Conservation (phyloP, 2,797 vertebrate species). For the Coregonus ussuriensis region DNA sequence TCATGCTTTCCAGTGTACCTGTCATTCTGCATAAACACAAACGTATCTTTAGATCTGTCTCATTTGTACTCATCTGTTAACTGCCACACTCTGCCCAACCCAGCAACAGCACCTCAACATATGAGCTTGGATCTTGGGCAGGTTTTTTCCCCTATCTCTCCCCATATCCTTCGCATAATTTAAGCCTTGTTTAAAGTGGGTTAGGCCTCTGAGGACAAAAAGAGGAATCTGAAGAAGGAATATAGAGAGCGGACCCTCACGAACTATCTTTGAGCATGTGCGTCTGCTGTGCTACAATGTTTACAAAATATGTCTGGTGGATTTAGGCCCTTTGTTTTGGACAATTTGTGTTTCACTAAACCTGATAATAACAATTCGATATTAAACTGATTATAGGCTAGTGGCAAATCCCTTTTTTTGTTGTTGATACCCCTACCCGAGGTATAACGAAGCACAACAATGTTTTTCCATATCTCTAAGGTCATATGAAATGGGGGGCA, state of each 20-base stretch:
- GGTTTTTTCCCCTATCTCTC: too few species aligned
- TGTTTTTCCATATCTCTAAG: too few species aligned
- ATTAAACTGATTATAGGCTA: conserved; percentile 3
- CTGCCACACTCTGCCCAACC: neutral
- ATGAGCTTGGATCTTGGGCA: neutral
- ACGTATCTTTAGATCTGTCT: neutral
- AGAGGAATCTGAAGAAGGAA: neutral
- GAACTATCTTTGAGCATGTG: neutral
- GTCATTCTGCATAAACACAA: neutral
- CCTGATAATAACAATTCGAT: neutral
- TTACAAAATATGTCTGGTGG: neutral
- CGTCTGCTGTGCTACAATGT: neutral
- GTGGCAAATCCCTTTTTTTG: too few species aligned
- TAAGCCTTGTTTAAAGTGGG: conserved; percentile 12
- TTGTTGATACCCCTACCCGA: too few species aligned
- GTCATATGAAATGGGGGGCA: too few species aligned
- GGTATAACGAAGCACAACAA: too few species aligned
- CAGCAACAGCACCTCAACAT: neutral
- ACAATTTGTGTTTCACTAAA: neutral
- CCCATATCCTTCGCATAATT: conserved; percentile 6
- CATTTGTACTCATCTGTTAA: conserved; percentile 3
- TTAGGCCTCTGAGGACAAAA: conserved; percentile 6
- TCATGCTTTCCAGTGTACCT: neutral
- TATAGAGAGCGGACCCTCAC: neutral
- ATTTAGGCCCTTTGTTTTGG: conserved; percentile 2